Evolutionary conservation across 2,888 invertebrate genomes (phyloP).

Genomic region (Gastrophysa polygoni): DNA sequence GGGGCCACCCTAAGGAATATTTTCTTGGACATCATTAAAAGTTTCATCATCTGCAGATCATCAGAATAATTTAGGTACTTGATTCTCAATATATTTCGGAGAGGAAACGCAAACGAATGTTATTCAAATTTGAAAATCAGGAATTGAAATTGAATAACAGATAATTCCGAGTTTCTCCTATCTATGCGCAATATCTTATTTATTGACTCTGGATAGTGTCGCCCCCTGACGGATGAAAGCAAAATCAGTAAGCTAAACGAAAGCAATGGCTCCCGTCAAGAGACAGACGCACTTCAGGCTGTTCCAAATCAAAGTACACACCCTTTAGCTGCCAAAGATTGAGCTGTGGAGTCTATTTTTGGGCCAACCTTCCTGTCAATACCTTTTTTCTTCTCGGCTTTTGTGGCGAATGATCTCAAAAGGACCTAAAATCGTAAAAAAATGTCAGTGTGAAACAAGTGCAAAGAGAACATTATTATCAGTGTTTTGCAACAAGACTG

Average conservation of each 20-base stretch:
- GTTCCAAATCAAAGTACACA: slow-evolving; percentile 56
- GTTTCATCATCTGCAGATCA: too few relatives aligned
- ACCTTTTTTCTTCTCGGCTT: slow-evolving; percentile 56
- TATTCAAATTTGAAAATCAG: background rate
- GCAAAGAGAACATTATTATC: slow-evolving; percentile 35
- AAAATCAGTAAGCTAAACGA: slow-evolving; percentile 43
- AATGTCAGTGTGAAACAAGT: slow-evolving; percentile 41
- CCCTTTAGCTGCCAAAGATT: slow-evolving; percentile 75
- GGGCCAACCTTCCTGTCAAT: slow-evolving; percentile 56
- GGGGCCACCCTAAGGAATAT: too few relatives aligned
- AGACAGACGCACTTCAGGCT: slow-evolving; percentile 43
- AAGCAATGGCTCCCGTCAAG: slow-evolving; percentile 53
- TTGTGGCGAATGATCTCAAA: slow-evolving; percentile 53
- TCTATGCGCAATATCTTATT: slow-evolving; percentile 55
- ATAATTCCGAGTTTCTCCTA: slow-evolving; percentile 20
- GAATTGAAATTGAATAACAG: slow-evolving; percentile 9
- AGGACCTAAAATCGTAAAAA: slow-evolving; percentile 47
- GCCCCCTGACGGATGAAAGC: slow-evolving; percentile 45
- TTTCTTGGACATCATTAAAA: too few relatives aligned
- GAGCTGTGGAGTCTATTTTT: slow-evolving; percentile 62
- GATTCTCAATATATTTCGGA: too few relatives aligned
- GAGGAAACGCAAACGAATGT: slow-evolving; percentile 10
- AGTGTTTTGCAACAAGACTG: slow-evolving; percentile 29
- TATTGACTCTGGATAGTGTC: slow-evolving; percentile 54
- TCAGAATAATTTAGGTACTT: too few relatives aligned